A percentile compares a stretch with the other conserved stretches of the same genome.
phyloP scores from a whole-genome alignment of 2,797 vertebrate species.

The Toxotes lorentzi region DNA sequence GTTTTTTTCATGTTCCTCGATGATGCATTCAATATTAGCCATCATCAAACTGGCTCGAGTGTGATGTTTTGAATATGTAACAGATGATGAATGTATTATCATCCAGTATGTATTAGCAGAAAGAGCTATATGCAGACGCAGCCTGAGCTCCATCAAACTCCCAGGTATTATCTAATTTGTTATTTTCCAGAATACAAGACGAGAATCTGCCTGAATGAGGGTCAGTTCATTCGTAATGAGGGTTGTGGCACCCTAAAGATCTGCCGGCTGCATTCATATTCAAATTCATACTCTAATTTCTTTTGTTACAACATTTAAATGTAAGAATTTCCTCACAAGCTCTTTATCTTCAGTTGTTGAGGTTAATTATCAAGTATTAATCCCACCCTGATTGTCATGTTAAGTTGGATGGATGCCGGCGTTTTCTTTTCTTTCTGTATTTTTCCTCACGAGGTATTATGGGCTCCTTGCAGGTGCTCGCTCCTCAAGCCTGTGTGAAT shows the following conservation, averaged over 20 bases:
- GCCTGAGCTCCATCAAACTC: slow-evolving; percentile 38
- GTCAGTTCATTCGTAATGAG: slow-evolving; percentile 61
- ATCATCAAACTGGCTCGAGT: slow-evolving; percentile 72
- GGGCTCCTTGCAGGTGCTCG: slow-evolving; percentile 76
- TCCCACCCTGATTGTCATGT: slow-evolving; percentile 72
- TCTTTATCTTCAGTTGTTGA: slow-evolving; percentile 64
- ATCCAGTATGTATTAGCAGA: slow-evolving; percentile 55
- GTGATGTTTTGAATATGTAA: slow-evolving; percentile 79
- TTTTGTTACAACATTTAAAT: slow-evolving; percentile 63
- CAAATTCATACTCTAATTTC: slow-evolving; percentile 61
- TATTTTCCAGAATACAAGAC: slow-evolving; percentile 43
- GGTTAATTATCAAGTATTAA: slow-evolving; percentile 80
- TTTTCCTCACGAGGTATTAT: slow-evolving; percentile 73
- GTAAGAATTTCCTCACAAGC: slow-evolving; percentile 45
- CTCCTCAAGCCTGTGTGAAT: slow-evolving; percentile 74
- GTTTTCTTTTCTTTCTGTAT: slow-evolving; percentile 59
- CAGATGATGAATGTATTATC: slow-evolving; percentile 80
- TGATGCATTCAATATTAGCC: slow-evolving; percentile 71
- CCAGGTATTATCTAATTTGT: slow-evolving; percentile 61
- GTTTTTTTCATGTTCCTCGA: slow-evolving; percentile 56
- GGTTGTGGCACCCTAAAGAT: slow-evolving; percentile 42
- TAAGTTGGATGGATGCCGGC: slow-evolving; percentile 64
- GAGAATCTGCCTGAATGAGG: slow-evolving; percentile 39
- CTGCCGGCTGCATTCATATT: slow-evolving; percentile 63
- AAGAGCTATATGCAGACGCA: slow-evolving; percentile 37